These are phyloP conservation scores for Girardia tigrina DNA, from an alignment of 2,888 invertebrate species.

Conservation along the genomic window DNA sequence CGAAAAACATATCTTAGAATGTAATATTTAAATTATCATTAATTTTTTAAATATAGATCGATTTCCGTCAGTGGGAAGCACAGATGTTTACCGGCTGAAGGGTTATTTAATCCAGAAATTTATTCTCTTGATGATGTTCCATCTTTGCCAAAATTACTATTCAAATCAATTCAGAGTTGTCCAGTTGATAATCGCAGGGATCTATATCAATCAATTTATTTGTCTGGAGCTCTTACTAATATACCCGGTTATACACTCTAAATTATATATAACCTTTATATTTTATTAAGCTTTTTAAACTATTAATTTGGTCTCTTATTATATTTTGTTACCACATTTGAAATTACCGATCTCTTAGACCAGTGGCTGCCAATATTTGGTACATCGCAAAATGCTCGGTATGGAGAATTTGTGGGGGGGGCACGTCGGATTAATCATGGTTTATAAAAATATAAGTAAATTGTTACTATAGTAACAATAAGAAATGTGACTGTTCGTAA, in stretches of 20 bases:
- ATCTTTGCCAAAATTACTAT: constrained; percentile 54
- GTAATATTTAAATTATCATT: not conserved
- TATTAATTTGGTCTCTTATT: too few relatives aligned
- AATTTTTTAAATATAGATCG: not conserved
- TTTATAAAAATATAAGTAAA: too few relatives aligned
- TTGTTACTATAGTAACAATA: too few relatives aligned
- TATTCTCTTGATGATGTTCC: constrained; percentile 56
- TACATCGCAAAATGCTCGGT: too few relatives aligned
- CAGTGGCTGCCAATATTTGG: too few relatives aligned
- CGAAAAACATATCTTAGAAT: not conserved
- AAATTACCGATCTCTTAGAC: too few relatives aligned
- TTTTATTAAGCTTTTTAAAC: too few relatives aligned
- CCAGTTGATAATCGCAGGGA: constrained; percentile 56
- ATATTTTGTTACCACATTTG: too few relatives aligned
- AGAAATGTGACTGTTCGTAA: too few relatives aligned
- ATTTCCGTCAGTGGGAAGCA: not conserved
- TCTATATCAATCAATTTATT: constrained; percentile 54
- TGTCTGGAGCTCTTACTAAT: constrained; percentile 55
- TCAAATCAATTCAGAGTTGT: constrained; percentile 54
- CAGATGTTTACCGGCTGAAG: constrained; percentile 39
- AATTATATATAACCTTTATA: too few relatives aligned
- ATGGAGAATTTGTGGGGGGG: too few relatives aligned
- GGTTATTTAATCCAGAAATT: constrained; percentile 54
- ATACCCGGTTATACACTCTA: constrained; percentile 53
- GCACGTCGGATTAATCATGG: too few relatives aligned